Conservation (phyloP, 92 coral and sea anemone species). For the Heliopora coerulea region DNA sequence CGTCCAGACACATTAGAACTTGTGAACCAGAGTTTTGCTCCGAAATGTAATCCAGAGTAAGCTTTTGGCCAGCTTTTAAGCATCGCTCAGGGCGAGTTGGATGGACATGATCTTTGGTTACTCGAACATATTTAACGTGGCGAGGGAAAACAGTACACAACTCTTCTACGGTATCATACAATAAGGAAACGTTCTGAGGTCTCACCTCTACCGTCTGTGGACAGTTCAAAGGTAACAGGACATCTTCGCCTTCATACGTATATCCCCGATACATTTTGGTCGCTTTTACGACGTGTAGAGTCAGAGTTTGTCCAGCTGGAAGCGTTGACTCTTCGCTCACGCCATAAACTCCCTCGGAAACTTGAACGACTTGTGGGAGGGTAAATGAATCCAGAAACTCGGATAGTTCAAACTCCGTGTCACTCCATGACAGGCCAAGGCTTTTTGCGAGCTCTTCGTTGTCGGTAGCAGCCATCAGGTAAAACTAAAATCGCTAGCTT, state of each 20-base stretch:
- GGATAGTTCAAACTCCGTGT: not conserved
- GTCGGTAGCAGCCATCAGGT: not conserved
- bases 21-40: not conserved
- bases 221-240: constrained; percentile 83
- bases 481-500: no score
- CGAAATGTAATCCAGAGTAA: not conserved
- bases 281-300: constrained; percentile 70
- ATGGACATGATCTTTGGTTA: constrained; percentile 57
- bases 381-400: constrained; percentile 15
- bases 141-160: constrained; percentile 55
- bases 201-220: constrained; percentile 83
- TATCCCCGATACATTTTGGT: constrained; percentile 24
- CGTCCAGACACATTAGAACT: not conserved
- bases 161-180: constrained; percentile 63
- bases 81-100: not conserved
- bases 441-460: not conserved
- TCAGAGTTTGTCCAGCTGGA: constrained; percentile 79
- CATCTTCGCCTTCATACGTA: constrained; percentile 52
- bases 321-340: constrained; percentile 89
- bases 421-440: constrained; percentile 29
- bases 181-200: constrained; percentile 60
- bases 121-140: constrained; percentile 63
- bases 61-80: not conserved
- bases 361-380: constrained; percentile 37
- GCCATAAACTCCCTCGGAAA: constrained; percentile 81